Conservation (phyloP, 2,888 invertebrate genomes). For the Malthinus flaveolus region DNA sequence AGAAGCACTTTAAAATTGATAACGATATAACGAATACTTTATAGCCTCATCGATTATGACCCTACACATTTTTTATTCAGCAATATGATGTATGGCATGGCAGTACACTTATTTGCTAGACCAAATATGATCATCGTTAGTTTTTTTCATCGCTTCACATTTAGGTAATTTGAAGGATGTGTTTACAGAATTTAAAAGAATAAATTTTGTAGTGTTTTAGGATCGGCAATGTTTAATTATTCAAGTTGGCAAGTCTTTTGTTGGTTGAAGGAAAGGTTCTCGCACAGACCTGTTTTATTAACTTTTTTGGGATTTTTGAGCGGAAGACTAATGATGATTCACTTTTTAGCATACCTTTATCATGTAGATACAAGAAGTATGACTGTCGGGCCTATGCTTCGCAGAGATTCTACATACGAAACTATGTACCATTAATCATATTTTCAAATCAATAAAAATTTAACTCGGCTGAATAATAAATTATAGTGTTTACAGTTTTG, state of each 20-base stretch:
- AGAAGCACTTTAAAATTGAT: background rate
- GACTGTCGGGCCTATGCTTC: constrained; percentile 26
- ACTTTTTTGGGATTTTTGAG: constrained; percentile 43
- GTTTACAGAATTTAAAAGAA: background rate
- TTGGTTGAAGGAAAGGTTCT: constrained; percentile 38
- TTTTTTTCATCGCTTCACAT: constrained; percentile 31
- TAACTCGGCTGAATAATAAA: background rate
- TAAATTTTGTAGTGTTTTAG: constrained; percentile 43
- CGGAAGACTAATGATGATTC: constrained; percentile 48
- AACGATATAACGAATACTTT: constrained; percentile 4
- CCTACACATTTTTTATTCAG: constrained; percentile 33
- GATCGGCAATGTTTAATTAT: constrained; percentile 48
- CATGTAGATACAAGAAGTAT: constrained; percentile 46
- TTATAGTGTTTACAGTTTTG: background rate
- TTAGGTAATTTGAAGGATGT: constrained; percentile 26
- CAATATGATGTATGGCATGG: constrained; percentile 41
- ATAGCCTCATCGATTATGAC: constrained; percentile 23
- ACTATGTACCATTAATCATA: constrained; percentile 39
- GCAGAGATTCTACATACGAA: constrained; percentile 37
- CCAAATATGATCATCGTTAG: constrained; percentile 35
- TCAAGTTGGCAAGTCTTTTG: constrained; percentile 43
- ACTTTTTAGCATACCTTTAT: constrained; percentile 47
- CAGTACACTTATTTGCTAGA: constrained; percentile 35
- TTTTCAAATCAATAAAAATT: background rate
- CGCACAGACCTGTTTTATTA: constrained; percentile 33